Evolutionary conservation across 2,113 vertebrate genomes (phyloP).

Genomic region (Dendropsophus ebraccatus): DNA sequence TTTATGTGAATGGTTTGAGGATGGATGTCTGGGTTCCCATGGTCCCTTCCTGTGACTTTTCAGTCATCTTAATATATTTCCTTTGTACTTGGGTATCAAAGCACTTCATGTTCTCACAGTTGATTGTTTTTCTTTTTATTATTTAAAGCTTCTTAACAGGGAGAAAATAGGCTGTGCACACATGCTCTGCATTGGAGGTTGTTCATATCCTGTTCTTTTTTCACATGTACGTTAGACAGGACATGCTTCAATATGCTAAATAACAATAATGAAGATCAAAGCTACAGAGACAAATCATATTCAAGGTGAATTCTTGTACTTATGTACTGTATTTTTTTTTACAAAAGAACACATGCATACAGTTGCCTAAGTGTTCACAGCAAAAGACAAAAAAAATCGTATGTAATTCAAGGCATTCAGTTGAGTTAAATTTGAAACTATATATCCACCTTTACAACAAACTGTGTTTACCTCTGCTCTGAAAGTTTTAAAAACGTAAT

Average conservation of each 20-base stretch:
- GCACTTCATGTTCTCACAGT: conserved; percentile 59
- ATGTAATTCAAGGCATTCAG: neutral
- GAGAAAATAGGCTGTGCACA: conserved; percentile 8
- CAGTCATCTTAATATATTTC: conserved; percentile 65
- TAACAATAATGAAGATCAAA: conserved; percentile 58
- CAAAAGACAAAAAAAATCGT: too few species aligned
- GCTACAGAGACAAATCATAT: neutral
- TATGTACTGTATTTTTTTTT: too few species aligned
- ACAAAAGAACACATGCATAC: neutral
- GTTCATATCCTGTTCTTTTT: conserved; percentile 60
- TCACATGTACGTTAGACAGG: conserved; percentile 51
- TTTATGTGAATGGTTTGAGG: conserved; percentile 49
- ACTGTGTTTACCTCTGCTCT: too few species aligned
- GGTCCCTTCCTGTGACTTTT: conserved; percentile 62
- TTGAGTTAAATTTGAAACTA: too few species aligned
- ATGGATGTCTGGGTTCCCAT: conserved; percentile 59
- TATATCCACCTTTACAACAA: too few species aligned
- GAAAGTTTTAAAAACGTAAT: too few species aligned
- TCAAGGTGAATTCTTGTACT: neutral
- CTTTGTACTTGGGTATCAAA: conserved; percentile 66
- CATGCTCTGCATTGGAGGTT: conserved; percentile 60
- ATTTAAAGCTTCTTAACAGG: conserved; percentile 64
- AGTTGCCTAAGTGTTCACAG: neutral
- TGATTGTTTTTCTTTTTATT: conserved; percentile 67
- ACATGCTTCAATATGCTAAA: conserved; percentile 60